A percentile compares a stretch with the other conserved stretches of the same genome.
Evolutionary conservation across 2,888 invertebrate genomes (phyloP).

Genomic region (Augochlorella aurata): DNA sequence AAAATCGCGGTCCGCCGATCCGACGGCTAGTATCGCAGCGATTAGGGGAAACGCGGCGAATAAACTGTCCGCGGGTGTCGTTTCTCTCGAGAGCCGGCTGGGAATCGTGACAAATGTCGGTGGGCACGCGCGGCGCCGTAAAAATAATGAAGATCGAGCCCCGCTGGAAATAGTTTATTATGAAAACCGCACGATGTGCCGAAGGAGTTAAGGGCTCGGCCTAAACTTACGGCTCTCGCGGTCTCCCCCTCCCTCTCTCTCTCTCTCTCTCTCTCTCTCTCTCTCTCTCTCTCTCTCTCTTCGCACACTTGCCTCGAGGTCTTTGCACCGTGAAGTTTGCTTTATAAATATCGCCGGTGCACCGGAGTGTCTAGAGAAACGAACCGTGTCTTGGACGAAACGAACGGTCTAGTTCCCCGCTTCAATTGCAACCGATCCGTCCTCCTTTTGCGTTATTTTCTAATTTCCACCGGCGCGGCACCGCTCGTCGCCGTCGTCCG

Average conservation of each 20-base stretch:
- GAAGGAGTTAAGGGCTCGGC: constrained; percentile 70
- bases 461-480: not conserved
- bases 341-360: constrained; percentile 73
- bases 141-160: constrained; percentile 58
- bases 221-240: constrained; percentile 53
- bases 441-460: constrained; percentile 29
- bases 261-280: not conserved
- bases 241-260: not conserved
- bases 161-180: constrained; percentile 58
- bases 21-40: not conserved
- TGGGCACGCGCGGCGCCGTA: constrained; percentile 29
- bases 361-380: constrained; percentile 66
- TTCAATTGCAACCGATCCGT: constrained; percentile 31
- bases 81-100: not conserved
- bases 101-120: constrained; percentile 39
- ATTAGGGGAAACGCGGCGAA: not conserved
- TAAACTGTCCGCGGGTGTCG: not conserved
- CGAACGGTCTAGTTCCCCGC: constrained; percentile 34
- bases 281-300: not conserved
- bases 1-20: not conserved
- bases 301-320: constrained; percentile 56
- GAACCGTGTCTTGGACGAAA: constrained; percentile 59
- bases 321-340: constrained; percentile 72
- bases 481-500: not conserved
- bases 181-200: constrained; percentile 60